Conservation (phyloP, 30 jellyfish, hydroid and myxozoan genomes). For the Mastigias papua region DNA sequence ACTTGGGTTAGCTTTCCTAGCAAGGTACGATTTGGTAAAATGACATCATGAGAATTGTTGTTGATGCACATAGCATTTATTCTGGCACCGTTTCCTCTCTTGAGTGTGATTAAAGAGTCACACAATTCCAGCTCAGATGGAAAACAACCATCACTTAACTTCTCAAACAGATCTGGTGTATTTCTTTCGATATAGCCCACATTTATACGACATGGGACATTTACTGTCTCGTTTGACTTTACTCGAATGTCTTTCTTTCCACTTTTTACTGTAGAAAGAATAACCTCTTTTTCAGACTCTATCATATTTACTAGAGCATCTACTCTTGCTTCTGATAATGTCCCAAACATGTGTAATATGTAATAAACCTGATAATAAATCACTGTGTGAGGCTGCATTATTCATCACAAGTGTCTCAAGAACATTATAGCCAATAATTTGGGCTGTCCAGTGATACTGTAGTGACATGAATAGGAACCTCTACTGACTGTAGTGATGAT, state of each 20-base stretch:
- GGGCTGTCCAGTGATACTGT: constrained; percentile 3
- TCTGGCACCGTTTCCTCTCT: constrained; percentile 8
- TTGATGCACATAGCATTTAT: not conserved
- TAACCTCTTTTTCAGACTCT: not conserved
- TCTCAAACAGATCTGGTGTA: constrained; percentile 29
- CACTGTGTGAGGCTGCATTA: not conserved
- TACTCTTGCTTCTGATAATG: not conserved
- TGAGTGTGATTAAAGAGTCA: constrained; percentile 7
- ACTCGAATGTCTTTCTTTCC: constrained; percentile 25
- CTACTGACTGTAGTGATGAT: constrained; percentile 12
- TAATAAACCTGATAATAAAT: not conserved
- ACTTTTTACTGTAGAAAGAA: constrained; percentile 9
- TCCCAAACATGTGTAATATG: constrained; percentile 14
- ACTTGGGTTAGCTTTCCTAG: not conserved
- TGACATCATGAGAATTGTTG: constrained; percentile 11
- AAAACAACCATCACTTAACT: constrained; percentile 8
- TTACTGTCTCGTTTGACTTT: constrained; percentile 1
- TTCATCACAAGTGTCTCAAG: not conserved
- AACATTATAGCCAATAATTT: not conserved
- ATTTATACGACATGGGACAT: constrained; percentile 20
- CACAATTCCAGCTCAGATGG: not conserved
- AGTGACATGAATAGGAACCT: not conserved
- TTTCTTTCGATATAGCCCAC: constrained; percentile 9
- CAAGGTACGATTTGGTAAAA: not conserved
- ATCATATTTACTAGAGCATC: not conserved